Conservation (phyloP, 1,140 invertebrate genomes). For the Drosophila mayri region DNA sequence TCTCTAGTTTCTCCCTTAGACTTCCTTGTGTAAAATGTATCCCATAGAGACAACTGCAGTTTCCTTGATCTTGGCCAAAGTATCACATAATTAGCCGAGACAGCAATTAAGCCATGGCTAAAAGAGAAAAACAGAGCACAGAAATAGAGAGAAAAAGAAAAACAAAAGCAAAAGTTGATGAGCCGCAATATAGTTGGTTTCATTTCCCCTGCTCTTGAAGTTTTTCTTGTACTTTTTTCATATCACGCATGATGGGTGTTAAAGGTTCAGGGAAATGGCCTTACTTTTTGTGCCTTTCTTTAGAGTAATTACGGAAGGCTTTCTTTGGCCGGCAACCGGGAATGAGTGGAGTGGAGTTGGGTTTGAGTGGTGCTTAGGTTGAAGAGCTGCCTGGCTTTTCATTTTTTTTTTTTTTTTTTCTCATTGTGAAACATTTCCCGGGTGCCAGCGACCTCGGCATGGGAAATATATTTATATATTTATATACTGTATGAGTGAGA, state of each 20-base stretch:
- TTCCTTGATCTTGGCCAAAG: conserved; percentile 20
- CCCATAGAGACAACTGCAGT: conserved; percentile 1
- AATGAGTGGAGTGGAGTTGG: neutral
- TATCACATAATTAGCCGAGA: conserved; percentile 37
- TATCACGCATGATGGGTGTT: conserved; percentile 40
- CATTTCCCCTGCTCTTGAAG: conserved; percentile 10
- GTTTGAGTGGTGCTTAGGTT: conserved; percentile 5
- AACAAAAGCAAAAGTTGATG: conserved; percentile 65
- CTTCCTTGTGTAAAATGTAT: too few relatives aligned
- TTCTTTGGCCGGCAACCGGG: conserved; percentile 37
- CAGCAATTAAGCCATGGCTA: conserved; percentile 15
- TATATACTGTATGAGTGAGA: neutral
- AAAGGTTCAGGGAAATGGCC: conserved; percentile 39
- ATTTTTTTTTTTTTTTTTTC: neutral
- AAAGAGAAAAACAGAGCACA: neutral
- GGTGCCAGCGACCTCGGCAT: conserved; percentile 29
- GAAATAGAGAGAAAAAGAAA: conserved; percentile 20
- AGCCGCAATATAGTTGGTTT: conserved; percentile 49
- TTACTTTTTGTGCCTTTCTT: conserved; percentile 10
- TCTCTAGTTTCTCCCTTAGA: neutral
- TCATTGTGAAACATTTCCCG: conserved; percentile 40
- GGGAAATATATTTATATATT: conserved; percentile 4
- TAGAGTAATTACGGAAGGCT: conserved; percentile 41
- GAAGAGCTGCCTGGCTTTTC: neutral
- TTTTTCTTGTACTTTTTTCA: neutral